Percentiles rank a stretch among this genome's conserved stretches.
Evolutionary conservation across 1,140 invertebrate species (phyloP).

Genomic region (Polypedilum vanderplanki): DNA sequence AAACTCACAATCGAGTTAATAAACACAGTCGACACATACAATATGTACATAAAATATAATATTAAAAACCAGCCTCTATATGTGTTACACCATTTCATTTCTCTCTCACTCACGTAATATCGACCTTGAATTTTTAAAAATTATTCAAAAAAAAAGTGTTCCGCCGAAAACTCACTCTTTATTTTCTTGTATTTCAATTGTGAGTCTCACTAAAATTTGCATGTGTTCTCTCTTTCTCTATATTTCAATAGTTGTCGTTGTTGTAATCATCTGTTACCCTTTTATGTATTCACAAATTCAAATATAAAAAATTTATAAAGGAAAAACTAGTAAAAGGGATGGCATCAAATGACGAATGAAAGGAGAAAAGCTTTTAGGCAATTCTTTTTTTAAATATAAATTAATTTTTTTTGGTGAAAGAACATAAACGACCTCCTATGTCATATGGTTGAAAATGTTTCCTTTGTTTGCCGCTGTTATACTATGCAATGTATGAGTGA

Average conservation of each 20-base stretch:
- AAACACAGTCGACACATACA: constrained; percentile 1
- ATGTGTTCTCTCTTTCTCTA: not conserved
- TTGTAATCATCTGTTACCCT: constrained; percentile 23
- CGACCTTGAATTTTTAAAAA: constrained; percentile 23
- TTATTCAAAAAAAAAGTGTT: constrained; percentile 23
- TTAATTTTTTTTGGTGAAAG: not conserved
- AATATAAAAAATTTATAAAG: not conserved
- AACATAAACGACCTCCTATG: constrained; percentile 1
- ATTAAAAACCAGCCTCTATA: constrained; percentile 9
- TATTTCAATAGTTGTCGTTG: not conserved
- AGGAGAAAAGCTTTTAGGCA: not conserved
- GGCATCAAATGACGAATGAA: not conserved
- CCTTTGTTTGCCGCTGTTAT: not conserved
- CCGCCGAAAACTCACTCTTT: not conserved
- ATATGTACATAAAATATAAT: not conserved
- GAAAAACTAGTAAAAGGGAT: not conserved
- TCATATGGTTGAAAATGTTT: not conserved
- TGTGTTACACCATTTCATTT: constrained; percentile 29
- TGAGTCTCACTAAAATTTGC: not conserved
- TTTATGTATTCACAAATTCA: not conserved
- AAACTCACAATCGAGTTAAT: not conserved
- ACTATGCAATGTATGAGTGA: not conserved
- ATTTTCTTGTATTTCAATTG: constrained; percentile 8
- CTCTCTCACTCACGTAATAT: constrained; percentile 27
- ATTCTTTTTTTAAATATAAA: too few relatives aligned